phyloP scores from a whole-genome alignment of 2,113 vertebrate genomes.

The Psilopsiagon aymara region DNA sequence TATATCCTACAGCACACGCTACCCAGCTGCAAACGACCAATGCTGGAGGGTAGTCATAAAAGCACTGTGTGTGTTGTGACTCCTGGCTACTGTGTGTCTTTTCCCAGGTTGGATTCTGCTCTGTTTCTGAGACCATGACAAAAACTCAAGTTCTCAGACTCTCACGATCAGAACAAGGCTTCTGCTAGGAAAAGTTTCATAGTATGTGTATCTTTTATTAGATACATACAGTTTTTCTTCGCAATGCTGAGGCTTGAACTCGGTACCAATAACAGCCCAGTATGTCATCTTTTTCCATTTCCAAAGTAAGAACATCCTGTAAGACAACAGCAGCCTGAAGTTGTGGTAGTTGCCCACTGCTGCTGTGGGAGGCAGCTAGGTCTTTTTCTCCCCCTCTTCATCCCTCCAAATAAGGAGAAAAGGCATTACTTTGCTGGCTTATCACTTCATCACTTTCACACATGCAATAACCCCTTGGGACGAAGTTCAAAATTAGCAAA shows the following conservation, averaged over 20 bases:
- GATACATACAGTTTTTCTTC: background rate
- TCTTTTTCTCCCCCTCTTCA: fast-evolving
- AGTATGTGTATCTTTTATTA: background rate
- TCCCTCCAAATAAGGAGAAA: background rate
- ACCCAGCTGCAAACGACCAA: background rate
- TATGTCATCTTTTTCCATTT: background rate
- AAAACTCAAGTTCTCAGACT: background rate
- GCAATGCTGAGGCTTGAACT: background rate
- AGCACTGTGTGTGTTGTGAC: background rate
- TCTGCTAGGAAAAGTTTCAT: background rate
- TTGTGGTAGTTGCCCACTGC: background rate
- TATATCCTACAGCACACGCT: background rate
- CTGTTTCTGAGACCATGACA: background rate
- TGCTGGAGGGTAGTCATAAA: background rate
- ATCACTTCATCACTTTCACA: background rate
- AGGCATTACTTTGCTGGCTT: background rate
- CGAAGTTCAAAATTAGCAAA: background rate
- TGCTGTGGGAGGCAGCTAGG: background rate
- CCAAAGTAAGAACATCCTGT: background rate
- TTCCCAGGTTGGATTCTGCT: background rate
- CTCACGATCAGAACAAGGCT: background rate
- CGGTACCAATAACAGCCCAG: background rate
- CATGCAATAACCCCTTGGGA: background rate
- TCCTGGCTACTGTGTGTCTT: background rate
- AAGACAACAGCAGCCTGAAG: background rate